Evolutionary conservation across 2,888 invertebrate species (phyloP).

Genomic region (Plusia festucae): DNA sequence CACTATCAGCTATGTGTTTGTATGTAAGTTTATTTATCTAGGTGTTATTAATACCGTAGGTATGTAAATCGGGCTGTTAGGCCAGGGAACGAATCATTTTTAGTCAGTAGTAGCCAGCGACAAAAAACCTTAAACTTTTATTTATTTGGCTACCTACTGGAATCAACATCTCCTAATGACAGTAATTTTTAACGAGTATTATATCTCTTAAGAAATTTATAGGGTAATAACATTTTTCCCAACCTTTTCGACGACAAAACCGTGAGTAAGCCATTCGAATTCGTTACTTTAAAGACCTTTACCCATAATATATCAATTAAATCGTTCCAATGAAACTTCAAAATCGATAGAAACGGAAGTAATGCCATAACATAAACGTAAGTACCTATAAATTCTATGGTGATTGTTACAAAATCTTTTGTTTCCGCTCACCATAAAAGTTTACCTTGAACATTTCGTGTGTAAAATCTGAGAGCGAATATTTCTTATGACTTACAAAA

Average conservation of each 20-base stretch:
- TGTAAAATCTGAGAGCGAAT: constrained; percentile 35
- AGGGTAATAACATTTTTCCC: background rate
- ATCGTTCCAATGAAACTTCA: constrained; percentile 27
- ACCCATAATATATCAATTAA: constrained; percentile 24
- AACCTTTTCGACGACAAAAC: background rate
- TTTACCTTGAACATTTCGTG: constrained; percentile 54
- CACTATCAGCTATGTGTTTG: too few species aligned
- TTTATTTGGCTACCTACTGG: too few species aligned
- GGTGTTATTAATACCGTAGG: too few species aligned
- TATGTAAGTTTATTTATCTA: too few species aligned
- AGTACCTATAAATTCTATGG: constrained; percentile 24
- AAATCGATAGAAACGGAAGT: constrained; percentile 36
- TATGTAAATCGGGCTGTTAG: too few species aligned
- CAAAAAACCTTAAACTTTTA: too few species aligned
- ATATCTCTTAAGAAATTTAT: too few species aligned
- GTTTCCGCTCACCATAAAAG: constrained; percentile 41
- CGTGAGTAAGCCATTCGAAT: background rate
- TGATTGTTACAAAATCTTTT: constrained; percentile 38
- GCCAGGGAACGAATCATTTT: too few species aligned
- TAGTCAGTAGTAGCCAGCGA: too few species aligned
- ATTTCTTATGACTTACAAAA: constrained; percentile 35
- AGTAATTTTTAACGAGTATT: too few species aligned
- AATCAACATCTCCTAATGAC: too few species aligned
- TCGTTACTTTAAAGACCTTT: constrained; percentile 10
- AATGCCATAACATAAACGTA: constrained; percentile 13